A percentile compares a stretch with the other conserved stretches of the same genome.
Conservation (phyloP, 1,140 invertebrate genomes). For the Drosophila bocqueti region DNA sequence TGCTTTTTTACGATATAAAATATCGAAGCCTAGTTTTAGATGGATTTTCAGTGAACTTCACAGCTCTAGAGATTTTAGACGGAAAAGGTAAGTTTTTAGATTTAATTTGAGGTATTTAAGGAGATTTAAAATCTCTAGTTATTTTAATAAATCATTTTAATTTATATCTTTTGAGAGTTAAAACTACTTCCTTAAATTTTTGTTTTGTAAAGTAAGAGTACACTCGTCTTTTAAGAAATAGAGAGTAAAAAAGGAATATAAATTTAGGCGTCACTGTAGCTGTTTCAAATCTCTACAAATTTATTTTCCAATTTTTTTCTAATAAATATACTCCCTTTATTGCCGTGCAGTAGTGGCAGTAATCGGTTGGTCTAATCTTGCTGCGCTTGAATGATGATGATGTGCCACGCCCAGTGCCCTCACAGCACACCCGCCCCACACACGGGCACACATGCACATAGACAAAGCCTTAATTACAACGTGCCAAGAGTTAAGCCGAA, state of each 20-base stretch:
- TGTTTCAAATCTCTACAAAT: neutral
- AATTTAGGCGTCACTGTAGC: too few relatives aligned
- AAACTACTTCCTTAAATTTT: too few relatives aligned
- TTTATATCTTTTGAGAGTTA: too few relatives aligned
- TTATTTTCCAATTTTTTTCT: neutral
- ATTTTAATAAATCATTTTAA: neutral
- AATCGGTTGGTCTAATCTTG: slow-evolving; percentile 77
- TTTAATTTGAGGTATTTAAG: neutral
- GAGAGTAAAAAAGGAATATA: too few relatives aligned
- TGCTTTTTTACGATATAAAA: neutral
- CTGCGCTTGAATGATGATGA: slow-evolving; percentile 82
- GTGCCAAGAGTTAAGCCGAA: slow-evolving; percentile 53
- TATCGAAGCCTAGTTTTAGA: neutral
- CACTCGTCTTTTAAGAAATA: too few relatives aligned
- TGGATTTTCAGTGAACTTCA: neutral
- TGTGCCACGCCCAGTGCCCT: slow-evolving; percentile 67
- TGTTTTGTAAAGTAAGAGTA: too few relatives aligned
- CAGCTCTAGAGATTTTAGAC: neutral
- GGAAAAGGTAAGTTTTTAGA: neutral
- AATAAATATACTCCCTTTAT: neutral
- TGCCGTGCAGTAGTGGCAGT: slow-evolving; percentile 36
- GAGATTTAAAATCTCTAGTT: neutral
- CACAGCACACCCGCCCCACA: slow-evolving; percentile 4
- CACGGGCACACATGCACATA: slow-evolving; percentile 18
- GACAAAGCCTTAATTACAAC: slow-evolving; percentile 77